These are phyloP conservation scores for Bufotes viridis DNA, from an alignment of 2,797 vertebrate genomes.

Conservation along the genomic window DNA sequence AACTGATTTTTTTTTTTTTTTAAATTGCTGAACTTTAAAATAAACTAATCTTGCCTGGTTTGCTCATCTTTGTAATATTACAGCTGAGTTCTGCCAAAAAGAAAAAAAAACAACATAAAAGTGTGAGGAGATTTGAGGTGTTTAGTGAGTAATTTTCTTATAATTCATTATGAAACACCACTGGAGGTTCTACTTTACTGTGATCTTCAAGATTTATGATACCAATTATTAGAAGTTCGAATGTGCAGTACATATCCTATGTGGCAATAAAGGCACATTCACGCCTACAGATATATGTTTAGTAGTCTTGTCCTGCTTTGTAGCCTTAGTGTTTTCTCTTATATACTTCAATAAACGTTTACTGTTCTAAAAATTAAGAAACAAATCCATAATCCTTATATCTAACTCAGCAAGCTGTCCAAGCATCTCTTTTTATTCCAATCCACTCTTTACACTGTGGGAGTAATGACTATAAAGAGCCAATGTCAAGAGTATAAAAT, in stretches of 20 bases:
- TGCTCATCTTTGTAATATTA: not conserved
- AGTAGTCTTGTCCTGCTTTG: not conserved
- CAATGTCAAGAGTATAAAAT: not conserved
- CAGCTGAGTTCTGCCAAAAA: not conserved
- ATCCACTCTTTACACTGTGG: constrained; percentile 5
- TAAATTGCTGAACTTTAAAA: too few species aligned
- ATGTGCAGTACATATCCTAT: constrained; percentile 4
- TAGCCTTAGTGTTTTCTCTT: constrained; percentile 27
- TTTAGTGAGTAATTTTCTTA: constrained; percentile 24
- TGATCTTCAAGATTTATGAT: constrained; percentile 38
- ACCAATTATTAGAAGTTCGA: constrained; percentile 19
- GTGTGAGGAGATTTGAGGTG: not conserved
- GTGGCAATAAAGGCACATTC: constrained; percentile 13
- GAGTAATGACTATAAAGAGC: not conserved
- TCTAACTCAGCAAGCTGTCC: constrained; percentile 28
- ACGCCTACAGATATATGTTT: constrained; percentile 11
- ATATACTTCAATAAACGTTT: constrained; percentile 37
- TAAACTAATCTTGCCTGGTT: too few species aligned
- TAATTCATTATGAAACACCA: constrained; percentile 28
- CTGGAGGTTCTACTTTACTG: constrained; percentile 25
- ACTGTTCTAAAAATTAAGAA: constrained; percentile 31
- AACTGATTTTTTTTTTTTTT: too few species aligned
- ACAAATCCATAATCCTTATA: constrained; percentile 28
- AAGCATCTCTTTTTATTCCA: not conserved
- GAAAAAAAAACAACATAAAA: too few species aligned